A percentile compares a stretch with the other conserved stretches of the same genome.
Conservation (phyloP, 2,797 vertebrate genomes). For the Artibeus jamaicensis region DNA sequence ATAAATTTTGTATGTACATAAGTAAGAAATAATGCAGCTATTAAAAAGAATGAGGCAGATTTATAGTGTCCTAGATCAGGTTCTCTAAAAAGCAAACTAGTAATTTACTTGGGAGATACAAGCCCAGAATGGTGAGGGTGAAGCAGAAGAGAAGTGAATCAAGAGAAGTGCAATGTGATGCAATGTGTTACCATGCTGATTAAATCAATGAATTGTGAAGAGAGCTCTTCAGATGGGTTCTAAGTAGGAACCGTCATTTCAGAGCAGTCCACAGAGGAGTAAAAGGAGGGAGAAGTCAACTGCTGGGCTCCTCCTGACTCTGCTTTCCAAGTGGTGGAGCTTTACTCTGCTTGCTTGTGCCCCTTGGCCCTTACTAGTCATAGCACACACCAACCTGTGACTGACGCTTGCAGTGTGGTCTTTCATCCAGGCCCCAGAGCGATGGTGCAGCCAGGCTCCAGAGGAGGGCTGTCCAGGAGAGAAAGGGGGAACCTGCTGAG, state of each 20-base stretch:
- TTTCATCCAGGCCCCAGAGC: neutral
- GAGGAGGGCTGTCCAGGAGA: neutral
- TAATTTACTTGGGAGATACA: neutral
- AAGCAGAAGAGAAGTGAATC: neutral
- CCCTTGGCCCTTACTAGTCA: neutral
- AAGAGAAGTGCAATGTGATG: neutral
- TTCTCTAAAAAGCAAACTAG: neutral
- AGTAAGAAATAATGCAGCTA: neutral
- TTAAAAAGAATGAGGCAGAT: neutral
- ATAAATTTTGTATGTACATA: neutral
- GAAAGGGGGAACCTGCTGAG: neutral
- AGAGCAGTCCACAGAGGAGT: neutral
- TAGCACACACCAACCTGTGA: neutral
- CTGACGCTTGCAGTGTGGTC: neutral
- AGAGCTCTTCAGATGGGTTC: neutral
- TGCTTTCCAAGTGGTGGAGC: neutral
- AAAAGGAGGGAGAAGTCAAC: neutral
- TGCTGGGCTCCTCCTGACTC: neutral
- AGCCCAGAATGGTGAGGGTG: neutral
- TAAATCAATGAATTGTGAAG: rapidly evolving
- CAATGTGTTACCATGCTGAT: rapidly evolving
- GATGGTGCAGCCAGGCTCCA: neutral
- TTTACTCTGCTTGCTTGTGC: neutral
- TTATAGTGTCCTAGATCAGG: neutral
- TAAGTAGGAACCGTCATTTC: neutral